Base-by-base conservation (phyloP, 2,797 vertebrate species). In the Spondyliosoma cantharus region DNA sequence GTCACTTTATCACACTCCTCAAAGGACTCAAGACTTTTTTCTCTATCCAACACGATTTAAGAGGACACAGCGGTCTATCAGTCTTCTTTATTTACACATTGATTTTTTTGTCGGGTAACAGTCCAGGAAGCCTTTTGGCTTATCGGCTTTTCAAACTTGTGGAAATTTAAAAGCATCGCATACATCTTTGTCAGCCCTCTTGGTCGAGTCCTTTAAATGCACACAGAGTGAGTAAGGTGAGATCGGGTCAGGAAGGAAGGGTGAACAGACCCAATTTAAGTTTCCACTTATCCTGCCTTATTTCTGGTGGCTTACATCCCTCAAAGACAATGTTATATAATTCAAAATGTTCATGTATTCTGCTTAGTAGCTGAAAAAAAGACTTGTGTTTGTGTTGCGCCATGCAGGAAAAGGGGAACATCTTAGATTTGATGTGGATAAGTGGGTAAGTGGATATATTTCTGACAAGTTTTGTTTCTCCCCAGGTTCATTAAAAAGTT, bases 401-500 rank as follows among this genome's bases (percentile, higher is more conserved):
- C n/a, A 27, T 27, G 24, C 27, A 19, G 59, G 24, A 54, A 54
- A 43, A 37, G n/a, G 64, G 25, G 63, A 46, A 20, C 32, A 14
- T 72, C 29, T 74, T 20, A 37, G 53, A 45, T 71, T 74, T 73
- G 60, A 66, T 79, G n/a, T n/a, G n/a, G n/a, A n/a, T n/a, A n/a
- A n/a, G n/a, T n/a, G n/a, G n/a, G 48, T 20, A 63, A 80, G 48
- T 2, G 1, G 29, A 59, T 29, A 46, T 13, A 16, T 83, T 76
- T 53, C 42, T 90, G 27, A 90, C 60, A 42, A 82, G 16, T 88
- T 82, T 79, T 79, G 71, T 89, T 57, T 82, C 22, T 75, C 27
- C 57, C 58, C 91, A 99, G 98, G 86, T 96, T 99, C 90, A 98
- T 99, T 84, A 99, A 99, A 93, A 99, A 98, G 87, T 87, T 99